Percentiles rank a stretch among this genome's conserved stretches.
Evolutionary conservation across 2,113 vertebrate species (phyloP).

Genomic region (Nicator chloris): DNA sequence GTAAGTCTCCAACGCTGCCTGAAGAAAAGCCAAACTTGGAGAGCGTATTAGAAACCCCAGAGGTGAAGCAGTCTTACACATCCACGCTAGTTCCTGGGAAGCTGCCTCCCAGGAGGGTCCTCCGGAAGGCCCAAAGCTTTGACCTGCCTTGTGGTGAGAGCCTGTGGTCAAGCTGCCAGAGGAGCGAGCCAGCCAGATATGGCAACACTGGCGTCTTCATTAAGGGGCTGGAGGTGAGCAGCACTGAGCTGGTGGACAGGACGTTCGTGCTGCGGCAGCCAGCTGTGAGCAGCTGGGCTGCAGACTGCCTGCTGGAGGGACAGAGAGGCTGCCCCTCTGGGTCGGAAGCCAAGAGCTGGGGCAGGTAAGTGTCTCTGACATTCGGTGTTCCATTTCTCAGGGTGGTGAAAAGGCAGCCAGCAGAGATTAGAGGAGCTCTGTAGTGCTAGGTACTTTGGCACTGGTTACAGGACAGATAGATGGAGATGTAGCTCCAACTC

Average conservation of each 20-base stretch:
- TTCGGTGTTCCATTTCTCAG: accelerated
- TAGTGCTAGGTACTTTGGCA: not conserved
- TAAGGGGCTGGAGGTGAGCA: constrained; percentile 80
- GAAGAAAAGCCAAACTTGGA: constrained; percentile 53
- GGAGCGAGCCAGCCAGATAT: constrained; percentile 66
- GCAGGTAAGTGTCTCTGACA: constrained; percentile 65
- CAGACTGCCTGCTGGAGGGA: constrained; percentile 29
- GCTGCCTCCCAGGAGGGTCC: constrained; percentile 41
- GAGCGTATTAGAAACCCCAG: not conserved
- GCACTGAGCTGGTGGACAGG: constrained; percentile 68
- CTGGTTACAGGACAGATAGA: not conserved
- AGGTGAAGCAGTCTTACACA: constrained; percentile 24
- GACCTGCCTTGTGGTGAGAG: constrained; percentile 70
- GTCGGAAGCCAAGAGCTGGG: constrained; percentile 62
- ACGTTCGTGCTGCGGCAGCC: constrained; percentile 39
- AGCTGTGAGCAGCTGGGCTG: constrained; percentile 53
- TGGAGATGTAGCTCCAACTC: not conserved
- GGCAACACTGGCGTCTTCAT: constrained; percentile 78
- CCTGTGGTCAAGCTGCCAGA: constrained; percentile 68
- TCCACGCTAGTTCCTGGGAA: constrained; percentile 9
- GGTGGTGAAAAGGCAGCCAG: not conserved
- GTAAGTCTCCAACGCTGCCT: constrained; percentile 17
- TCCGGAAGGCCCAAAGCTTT: constrained; percentile 81
- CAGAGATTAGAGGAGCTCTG: not conserved
- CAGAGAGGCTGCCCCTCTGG: constrained; percentile 26